Evolutionary conservation across 2,113 vertebrate species (phyloP).

Genomic region (Nerophis ophidion): DNA sequence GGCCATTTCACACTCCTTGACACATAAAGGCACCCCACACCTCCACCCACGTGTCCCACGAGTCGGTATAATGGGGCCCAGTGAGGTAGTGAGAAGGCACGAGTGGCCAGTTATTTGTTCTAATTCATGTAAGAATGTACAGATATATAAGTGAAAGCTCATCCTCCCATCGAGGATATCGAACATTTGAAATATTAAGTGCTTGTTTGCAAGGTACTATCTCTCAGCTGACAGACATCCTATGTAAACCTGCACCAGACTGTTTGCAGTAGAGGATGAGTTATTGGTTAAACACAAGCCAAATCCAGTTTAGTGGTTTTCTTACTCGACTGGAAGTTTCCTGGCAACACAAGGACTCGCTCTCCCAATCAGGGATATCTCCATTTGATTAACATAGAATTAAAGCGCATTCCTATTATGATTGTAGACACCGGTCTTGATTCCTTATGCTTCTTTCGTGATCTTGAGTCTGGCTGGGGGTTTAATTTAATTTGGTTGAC

Average conservation of each 20-base stretch:
- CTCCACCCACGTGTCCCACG: slow-evolving; percentile 47
- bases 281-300: slow-evolving; percentile 60
- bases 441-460: slow-evolving; percentile 43
- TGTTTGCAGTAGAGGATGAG: slow-evolving; percentile 42
- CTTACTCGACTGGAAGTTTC: slow-evolving; percentile 48
- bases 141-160: slow-evolving; percentile 25
- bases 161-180: slow-evolving; percentile 16
- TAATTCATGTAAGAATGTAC: slow-evolving; percentile 23
- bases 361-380: slow-evolving; percentile 53
- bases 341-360: slow-evolving; percentile 25
- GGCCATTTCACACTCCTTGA: slow-evolving; percentile 49
- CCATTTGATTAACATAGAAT: slow-evolving; percentile 72
- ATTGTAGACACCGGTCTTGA: slow-evolving; percentile 58
- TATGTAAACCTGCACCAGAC: slow-evolving; percentile 53
- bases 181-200: slow-evolving; percentile 32
- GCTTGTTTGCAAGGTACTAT: slow-evolving; percentile 43
- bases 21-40: slow-evolving; percentile 49
- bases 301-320: slow-evolving; percentile 48
- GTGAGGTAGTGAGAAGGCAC: slow-evolving; percentile 6
- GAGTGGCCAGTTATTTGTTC: slow-evolving; percentile 29
- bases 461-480: slow-evolving; percentile 47
- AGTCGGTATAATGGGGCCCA: slow-evolving; percentile 47
- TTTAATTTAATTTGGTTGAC: slow-evolving; percentile 61
- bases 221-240: slow-evolving; percentile 42
- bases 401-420: slow-evolving; percentile 70